Base-by-base conservation (phyloP, 2,888 invertebrate genomes). In the Podabrus alpinus region DNA sequence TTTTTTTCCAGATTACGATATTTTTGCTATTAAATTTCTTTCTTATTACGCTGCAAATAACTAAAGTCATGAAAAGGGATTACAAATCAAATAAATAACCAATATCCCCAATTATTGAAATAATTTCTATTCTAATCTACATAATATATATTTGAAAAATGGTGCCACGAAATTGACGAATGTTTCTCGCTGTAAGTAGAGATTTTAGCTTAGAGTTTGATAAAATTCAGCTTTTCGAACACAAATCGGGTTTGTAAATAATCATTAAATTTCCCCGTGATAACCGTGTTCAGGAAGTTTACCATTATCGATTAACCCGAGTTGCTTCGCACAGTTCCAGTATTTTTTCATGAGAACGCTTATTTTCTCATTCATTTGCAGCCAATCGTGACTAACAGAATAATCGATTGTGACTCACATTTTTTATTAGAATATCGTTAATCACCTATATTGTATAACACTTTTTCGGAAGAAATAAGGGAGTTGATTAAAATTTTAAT, bases 401-500 rank as follows among this genome's bases (percentile, higher is more conserved):
- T 64, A 64, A 64, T 64, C 62, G 21, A 64, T 64, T 19, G 15
- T 21, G n/a, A 64, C 19, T 64, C 21, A 64, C 13, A 4, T 19
- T 17, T 62, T 64, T 64, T 16, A n/a, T 19, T 21, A 16, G 9
- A 19, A 17, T 15, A 19, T 19, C 62, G 17, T 16, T 64, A 64
- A 64, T 64, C 21, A 64, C 19, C 4, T 19, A 19, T 17, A 62
- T 13, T 15, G 16, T 4, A 15, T 17, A 17, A 61, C 61, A 15
- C 11, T 17, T 61, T 29, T 62, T 62, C 11, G 0, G 13, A 9
- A 19, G 19, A 64, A 19, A 9, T 5, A 19, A n/a, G 62, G 45
- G n/a, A 45, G 62, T 64, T 19, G 21, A 64, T 64, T 64, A 64
- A 64, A 64, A 64, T 19, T 19, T n/a, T 64, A 64, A 64, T 64